Percentiles rank a stretch among this genome's conserved stretches.
phyloP scores from a whole-genome alignment of 2,888 invertebrate species.

The Schrankia costaestrigalis region DNA sequence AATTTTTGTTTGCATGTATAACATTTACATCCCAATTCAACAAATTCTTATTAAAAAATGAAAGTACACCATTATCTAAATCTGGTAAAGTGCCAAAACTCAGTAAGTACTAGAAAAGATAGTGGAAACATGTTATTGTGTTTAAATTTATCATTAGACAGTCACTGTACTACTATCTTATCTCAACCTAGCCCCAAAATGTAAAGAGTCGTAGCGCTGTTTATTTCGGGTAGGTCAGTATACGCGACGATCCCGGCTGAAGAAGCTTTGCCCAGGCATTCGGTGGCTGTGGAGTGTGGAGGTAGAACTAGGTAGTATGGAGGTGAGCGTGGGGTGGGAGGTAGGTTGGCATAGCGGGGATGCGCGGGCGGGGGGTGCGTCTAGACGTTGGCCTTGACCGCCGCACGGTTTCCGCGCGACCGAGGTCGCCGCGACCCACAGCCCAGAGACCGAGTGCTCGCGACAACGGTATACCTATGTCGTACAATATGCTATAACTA shows the following conservation, averaged over 20 bases:
- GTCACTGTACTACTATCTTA: constrained; percentile 13
- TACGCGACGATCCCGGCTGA: constrained; percentile 23
- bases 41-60: too few species aligned
- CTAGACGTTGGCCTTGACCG: constrained; percentile 78
- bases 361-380: constrained; percentile 54
- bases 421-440: constrained; percentile 68
- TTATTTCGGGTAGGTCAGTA: constrained; percentile 55
- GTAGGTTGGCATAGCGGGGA: constrained; percentile 34
- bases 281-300: constrained; percentile 47
- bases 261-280: constrained; percentile 57
- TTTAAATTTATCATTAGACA: constrained; percentile 2
- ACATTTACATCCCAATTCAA: too few species aligned
- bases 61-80: constrained; percentile 7
- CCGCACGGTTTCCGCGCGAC: constrained; percentile 71
- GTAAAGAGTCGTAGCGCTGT: constrained; percentile 4
- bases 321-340: constrained; percentile 28
- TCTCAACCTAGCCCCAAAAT: constrained; percentile 19
- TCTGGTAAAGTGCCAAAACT: constrained; percentile 17
- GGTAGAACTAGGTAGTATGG: constrained; percentile 59
- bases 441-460: constrained; percentile 67
- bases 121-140: constrained; percentile 13
- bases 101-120: too few species aligned
- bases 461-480: constrained; percentile 31
- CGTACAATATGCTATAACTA: too few species aligned
- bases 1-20: too few species aligned